Conservation (phyloP, 2,888 invertebrate species). For the Watsonalla binaria region DNA sequence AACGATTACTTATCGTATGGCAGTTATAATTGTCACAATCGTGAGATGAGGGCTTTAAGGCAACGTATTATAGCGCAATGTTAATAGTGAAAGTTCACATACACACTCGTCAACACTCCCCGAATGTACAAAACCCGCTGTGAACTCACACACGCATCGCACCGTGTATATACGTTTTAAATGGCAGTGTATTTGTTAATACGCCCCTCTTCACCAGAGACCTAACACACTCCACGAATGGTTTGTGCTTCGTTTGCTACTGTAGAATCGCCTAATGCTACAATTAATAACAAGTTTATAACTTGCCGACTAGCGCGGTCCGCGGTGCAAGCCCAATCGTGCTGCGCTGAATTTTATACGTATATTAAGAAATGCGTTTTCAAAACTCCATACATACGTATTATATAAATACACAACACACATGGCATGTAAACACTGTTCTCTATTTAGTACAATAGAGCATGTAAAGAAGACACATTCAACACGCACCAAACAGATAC, state of each 20-base stretch:
- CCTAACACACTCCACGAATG: constrained; percentile 65
- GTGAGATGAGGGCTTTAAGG: constrained; percentile 54
- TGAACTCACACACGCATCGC: constrained; percentile 51
- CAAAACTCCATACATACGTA: constrained; percentile 64
- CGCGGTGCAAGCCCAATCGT: constrained; percentile 71
- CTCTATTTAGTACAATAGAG: constrained; percentile 8
- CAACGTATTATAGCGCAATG: constrained; percentile 58
- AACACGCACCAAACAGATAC: constrained; percentile 66
- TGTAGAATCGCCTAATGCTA: constrained; percentile 60
- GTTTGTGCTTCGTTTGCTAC: constrained; percentile 66
- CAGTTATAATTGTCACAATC: constrained; percentile 70
- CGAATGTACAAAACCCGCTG: constrained; percentile 36
- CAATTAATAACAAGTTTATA: constrained; percentile 49
- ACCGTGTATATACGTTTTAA: constrained; percentile 57
- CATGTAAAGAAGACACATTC: constrained; percentile 73
- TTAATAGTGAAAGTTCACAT: constrained; percentile 33
- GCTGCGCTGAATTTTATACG: constrained; percentile 53
- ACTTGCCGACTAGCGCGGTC: constrained; percentile 64
- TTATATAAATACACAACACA: constrained; percentile 62
- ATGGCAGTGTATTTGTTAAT: constrained; percentile 73
- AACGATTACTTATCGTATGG: constrained; percentile 74
- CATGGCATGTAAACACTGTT: constrained; percentile 18
- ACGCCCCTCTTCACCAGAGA: constrained; percentile 42
- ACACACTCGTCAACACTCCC: constrained; percentile 20
- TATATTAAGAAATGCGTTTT: constrained; percentile 74